Base-by-base conservation (phyloP, 2,797 vertebrate species). In the Acanthopagrus latus region DNA sequence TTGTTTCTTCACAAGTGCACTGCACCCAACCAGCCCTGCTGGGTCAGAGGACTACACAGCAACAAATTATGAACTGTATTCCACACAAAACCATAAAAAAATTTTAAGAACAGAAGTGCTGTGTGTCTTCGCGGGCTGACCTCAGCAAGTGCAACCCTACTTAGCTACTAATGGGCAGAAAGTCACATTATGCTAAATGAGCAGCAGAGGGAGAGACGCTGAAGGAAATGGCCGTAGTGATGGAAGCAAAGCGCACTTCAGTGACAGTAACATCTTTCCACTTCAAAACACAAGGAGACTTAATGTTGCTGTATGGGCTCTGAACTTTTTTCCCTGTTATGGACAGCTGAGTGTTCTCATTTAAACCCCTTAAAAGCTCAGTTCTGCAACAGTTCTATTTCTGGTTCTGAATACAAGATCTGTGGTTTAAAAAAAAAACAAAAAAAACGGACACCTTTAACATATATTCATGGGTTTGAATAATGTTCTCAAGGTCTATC, bases 201-300 rank as follows among this genome's bases (percentile, higher is more conserved):
- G 82, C 72, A 80, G 75, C 55, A 25, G 50, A 56, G 59, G 60
- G 25, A 62, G 64, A 58, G 63, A 60, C 29, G 21, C 71, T 50
- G 65, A 62, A 72, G 68, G 69, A 55, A 75, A 63, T 14, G 54
- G 68, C 78, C 51, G 69, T 21, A 41, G 66, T 80, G 60, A 80
- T 3, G 13, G 69, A 84, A 66, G 63, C 41, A 48, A 65, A 76
- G 33, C 13, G 23, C 74, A 77, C 63, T 72, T 71, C 81, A 76
- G 46, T 46, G 62, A 82, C 20, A 18, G 54, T 52, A 6, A 29
- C 63, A 79, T 83, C 65, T 58, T 75, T 83, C 80, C 75, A 77
- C 81, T 74, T 79, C 65, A 76, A 41, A 88, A 81, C 81, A 84
- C 73, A 75, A 14, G 66, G 25, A 62, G 74, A 67, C 69, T 73